phyloP scores from a whole-genome alignment of 2,797 vertebrate species.

The Podargus strigoides region DNA sequence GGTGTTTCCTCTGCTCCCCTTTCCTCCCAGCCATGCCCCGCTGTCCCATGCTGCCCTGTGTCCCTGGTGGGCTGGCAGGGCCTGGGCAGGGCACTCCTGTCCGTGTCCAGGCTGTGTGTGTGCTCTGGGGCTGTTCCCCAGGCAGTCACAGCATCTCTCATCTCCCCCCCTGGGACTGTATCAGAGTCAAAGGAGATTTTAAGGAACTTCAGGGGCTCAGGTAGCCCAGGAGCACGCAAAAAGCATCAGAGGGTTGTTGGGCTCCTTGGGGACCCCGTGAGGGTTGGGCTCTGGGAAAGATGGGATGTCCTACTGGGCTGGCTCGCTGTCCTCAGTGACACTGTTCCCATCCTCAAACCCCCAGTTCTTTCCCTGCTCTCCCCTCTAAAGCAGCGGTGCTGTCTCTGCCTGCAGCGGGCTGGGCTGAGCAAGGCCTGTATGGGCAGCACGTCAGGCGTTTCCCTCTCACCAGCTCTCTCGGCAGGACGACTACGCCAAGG shows the following conservation, averaged over 20 bases:
- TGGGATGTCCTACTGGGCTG: neutral
- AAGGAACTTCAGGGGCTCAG: neutral
- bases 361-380: neutral
- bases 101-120: rapidly evolving
- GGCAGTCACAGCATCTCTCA: rapidly evolving
- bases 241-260: rapidly evolving
- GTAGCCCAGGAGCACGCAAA: neutral
- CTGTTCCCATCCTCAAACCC: neutral
- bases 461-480: neutral
- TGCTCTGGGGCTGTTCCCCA: neutral
- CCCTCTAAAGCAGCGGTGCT: rapidly evolving
- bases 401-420: neutral
- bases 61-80: too few species aligned
- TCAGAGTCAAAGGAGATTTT: too few species aligned
- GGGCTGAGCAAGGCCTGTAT: rapidly evolving
- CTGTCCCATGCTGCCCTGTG: rapidly evolving
- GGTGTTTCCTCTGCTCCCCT: neutral
- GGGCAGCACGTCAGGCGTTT: rapidly evolving
- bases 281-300: neutral
- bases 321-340: rapidly evolving
- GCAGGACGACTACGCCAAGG: conserved; percentile 83
- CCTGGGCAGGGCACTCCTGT: rapidly evolving
- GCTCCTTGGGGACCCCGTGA: rapidly evolving
- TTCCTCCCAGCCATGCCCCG: too few species aligned
- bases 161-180: rapidly evolving